phyloP scores from a whole-genome alignment of 2,888 invertebrate species.

The Netelia melanura region DNA sequence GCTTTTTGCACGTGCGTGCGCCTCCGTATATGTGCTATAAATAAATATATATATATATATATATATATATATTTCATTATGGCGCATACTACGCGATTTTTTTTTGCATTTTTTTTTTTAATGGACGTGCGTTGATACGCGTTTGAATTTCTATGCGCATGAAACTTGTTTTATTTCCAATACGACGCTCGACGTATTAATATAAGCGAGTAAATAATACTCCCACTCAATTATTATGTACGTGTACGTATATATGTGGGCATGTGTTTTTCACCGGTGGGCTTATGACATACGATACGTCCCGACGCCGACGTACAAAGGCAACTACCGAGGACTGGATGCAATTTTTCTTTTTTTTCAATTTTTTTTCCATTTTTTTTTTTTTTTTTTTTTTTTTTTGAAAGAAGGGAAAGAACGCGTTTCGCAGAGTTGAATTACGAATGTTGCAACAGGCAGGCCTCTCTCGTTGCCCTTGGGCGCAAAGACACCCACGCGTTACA shows the following conservation, averaged over 20 bases:
- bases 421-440: conserved; percentile 63
- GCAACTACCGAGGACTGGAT: conserved; percentile 20
- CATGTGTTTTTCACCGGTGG: background rate
- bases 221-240: background rate
- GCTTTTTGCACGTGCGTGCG: conserved; percentile 32
- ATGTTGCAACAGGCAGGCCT: conserved; percentile 53
- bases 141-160: background rate
- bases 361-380: background rate
- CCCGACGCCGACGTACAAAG: conserved; percentile 1
- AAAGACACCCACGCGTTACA: conserved; percentile 67
- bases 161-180: background rate
- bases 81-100: background rate
- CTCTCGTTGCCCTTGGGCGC: conserved; percentile 59
- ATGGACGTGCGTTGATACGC: background rate
- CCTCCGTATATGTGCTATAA: background rate
- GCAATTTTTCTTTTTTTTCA: background rate
- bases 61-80: background rate
- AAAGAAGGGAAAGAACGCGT: conserved; percentile 28
- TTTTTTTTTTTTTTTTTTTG: background rate
- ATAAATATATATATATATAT: background rate
- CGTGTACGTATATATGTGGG: background rate
- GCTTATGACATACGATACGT: conserved; percentile 21
- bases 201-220: background rate
- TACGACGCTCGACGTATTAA: background rate
- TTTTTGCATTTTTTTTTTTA: background rate